Percentiles rank a stretch among this genome's conserved stretches.
phyloP scores from a whole-genome alignment of 2,888 invertebrate species.

The Rhamphomyia laevipes region DNA sequence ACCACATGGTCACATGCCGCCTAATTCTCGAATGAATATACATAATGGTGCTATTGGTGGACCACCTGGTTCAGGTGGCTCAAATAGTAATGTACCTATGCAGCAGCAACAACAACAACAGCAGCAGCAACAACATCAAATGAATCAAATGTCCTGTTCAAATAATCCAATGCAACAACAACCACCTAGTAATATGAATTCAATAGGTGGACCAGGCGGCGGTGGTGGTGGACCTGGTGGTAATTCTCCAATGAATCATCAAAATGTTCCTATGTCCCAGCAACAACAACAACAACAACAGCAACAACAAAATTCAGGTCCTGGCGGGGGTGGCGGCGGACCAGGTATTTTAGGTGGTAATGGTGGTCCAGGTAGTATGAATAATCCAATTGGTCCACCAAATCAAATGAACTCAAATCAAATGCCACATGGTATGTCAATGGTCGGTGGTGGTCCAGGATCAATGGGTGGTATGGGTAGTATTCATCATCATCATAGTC shows the following conservation, averaged over 20 bases:
- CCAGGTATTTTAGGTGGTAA: slow-evolving; percentile 20
- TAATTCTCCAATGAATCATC: slow-evolving; percentile 27
- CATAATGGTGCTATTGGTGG: slow-evolving; percentile 44
- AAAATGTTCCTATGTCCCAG: slow-evolving; percentile 38
- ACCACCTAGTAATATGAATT: slow-evolving; percentile 35
- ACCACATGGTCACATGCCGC: slow-evolving; percentile 39
- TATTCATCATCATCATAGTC: slow-evolving; percentile 19
- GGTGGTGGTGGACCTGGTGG: slow-evolving; percentile 15
- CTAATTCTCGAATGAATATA: slow-evolving; percentile 35
- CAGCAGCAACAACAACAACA: slow-evolving; percentile 41
- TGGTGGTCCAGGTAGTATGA: slow-evolving; percentile 16
- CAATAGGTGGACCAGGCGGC: slow-evolving; percentile 33
- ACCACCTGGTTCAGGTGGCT: slow-evolving; percentile 25
- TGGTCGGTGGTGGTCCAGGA: slow-evolving; percentile 36
- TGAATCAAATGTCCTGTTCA: slow-evolving; percentile 32
- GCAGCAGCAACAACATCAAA: slow-evolving; percentile 22
- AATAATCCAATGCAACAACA: slow-evolving; percentile 28
- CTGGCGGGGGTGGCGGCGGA: slow-evolving; percentile 20
- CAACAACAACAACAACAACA: slow-evolving; percentile 29
- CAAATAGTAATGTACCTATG: slow-evolving; percentile 37
- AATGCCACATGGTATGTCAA: not conserved
- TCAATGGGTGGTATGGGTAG: slow-evolving; percentile 19
- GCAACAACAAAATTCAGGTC: slow-evolving; percentile 33
- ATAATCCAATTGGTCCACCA: not conserved
- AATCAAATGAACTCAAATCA: not conserved